Evolutionary conservation across 2,113 vertebrate species (phyloP), one percentile per base, ranked within the genome.

Genomic region (Triplophysa dalaica): DNA sequence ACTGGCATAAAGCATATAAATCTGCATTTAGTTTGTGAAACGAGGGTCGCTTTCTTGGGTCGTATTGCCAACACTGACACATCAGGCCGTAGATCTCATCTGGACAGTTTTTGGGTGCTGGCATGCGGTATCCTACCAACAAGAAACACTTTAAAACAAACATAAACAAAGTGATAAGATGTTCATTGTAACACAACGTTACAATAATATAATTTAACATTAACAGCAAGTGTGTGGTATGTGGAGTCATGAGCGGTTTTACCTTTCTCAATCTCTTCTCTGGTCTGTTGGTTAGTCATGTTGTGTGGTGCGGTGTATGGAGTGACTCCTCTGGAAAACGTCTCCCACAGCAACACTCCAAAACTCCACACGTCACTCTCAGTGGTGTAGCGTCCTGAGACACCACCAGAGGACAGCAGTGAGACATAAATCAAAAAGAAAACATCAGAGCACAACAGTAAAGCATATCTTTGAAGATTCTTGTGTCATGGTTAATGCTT

Each of bases 281-380:
- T 91, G 0, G 94, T 95, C 89, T 98, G 95, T 81, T 97, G 96
- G 84, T 99, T 99, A 91, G 65, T 95, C 93, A 98, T 94, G 87
- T 87, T 94, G 0, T 38, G 17, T 6, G 75, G 75, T 14, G 38
- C 10, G 76, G 93, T 69, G 26, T 99, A 99, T 0, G 98, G 98
- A 0, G 93, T 83, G 0, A 93, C 90, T 0, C 98, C 97, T 84
- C 95, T 86, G 74, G 95, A 96, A 89, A 99, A 99, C 17, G 94
- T 90, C 90, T 99, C 98, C 97, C 98, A 99, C 17, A 98, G 88
- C 67, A 98, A 88, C 60, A 99, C 88, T 1, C 97, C 98, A 0
- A 98, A 99, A 86, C 98, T 99, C 98, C 98, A 99, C 60, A 98
- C 93, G 0, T 99, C 97, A 0, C 96, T 99, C 87, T 97, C 94